A percentile compares a stretch with the other conserved stretches of the same genome.
phyloP scores from a whole-genome alignment of 2,113 vertebrate species.

The Limanda limanda region DNA sequence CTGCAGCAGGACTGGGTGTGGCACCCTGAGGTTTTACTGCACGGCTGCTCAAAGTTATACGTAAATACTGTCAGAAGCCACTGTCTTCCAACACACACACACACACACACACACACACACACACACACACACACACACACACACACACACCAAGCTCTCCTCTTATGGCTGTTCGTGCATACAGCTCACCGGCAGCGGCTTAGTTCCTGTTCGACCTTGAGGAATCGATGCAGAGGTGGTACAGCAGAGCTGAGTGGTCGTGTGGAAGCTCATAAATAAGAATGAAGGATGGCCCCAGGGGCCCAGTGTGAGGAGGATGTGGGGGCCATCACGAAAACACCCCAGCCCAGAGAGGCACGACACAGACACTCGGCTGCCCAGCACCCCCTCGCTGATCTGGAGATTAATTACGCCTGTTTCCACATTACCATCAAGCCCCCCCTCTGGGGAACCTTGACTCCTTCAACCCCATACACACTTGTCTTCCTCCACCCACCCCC shows the following conservation, averaged over 20 bases:
- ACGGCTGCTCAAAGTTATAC: slow-evolving; percentile 4
- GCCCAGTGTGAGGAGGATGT: slow-evolving; percentile 47
- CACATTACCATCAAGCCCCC: slow-evolving; percentile 67
- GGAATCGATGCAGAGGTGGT: slow-evolving; percentile 74
- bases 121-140: slow-evolving; percentile 4
- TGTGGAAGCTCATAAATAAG: slow-evolving; percentile 84
- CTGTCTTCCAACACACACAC: slow-evolving; percentile 3
- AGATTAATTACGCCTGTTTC: slow-evolving; percentile 78
- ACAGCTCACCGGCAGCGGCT: slow-evolving; percentile 57
- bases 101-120: slow-evolving; percentile 4
- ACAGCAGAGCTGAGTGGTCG: slow-evolving; percentile 71
- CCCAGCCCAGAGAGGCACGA: slow-evolving; percentile 45
- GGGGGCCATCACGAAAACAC: slow-evolving; percentile 66
- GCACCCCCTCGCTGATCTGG: slow-evolving; percentile 63
- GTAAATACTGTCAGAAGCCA: slow-evolving; percentile 34
- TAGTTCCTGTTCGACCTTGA: slow-evolving; percentile 80
- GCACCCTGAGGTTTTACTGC: background rate
- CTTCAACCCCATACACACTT: background rate
- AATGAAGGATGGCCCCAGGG: slow-evolving; percentile 80
- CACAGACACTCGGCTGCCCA: slow-evolving; percentile 56
- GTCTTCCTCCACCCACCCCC: background rate
- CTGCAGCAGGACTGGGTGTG: slow-evolving; percentile 43
- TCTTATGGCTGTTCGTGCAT: slow-evolving; percentile 38
- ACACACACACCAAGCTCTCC: slow-evolving; percentile 3
- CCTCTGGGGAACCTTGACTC: slow-evolving; percentile 19